phyloP scores from a whole-genome alignment of 1,140 invertebrate species.

The Oncopeltus fasciatus region DNA sequence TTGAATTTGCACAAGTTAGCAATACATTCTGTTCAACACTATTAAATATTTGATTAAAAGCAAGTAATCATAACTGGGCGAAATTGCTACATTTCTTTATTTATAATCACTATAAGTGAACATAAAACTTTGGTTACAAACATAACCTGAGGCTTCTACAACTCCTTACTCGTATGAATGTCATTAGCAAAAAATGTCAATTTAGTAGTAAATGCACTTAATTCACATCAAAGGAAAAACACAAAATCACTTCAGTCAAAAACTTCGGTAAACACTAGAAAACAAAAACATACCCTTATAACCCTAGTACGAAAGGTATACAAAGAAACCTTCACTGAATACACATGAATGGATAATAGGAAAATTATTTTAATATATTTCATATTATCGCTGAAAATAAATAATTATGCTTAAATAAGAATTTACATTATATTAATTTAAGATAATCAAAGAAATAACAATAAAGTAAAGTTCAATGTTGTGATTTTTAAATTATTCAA shows the following conservation, averaged over 20 bases:
- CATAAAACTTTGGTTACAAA: not conserved
- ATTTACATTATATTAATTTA: too few species aligned
- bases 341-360: not conserved
- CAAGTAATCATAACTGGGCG: not conserved
- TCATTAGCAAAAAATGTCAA: not conserved
- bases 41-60: not conserved
- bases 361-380: not conserved
- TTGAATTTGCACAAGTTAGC: conserved; percentile 12
- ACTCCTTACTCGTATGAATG: not conserved
- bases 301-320: conserved; percentile 1
- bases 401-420: not conserved
- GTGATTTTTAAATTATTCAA: too few species aligned
- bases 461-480: too few species aligned
- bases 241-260: not conserved
- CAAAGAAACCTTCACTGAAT: conserved; percentile 6
- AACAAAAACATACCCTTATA: conserved; percentile 6
- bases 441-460: too few species aligned
- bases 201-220: not conserved
- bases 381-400: not conserved
- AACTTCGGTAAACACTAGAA: not conserved
- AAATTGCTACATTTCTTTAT: not conserved
- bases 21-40: not conserved
- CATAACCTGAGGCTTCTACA: not conserved
- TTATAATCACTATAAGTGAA: not conserved
- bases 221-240: not conserved